Percentiles rank a stretch among this genome's conserved stretches.
phyloP scores from a whole-genome alignment of 30 jellyfish, hydroid and myxozoan genomes.

The Mastigias papua region DNA sequence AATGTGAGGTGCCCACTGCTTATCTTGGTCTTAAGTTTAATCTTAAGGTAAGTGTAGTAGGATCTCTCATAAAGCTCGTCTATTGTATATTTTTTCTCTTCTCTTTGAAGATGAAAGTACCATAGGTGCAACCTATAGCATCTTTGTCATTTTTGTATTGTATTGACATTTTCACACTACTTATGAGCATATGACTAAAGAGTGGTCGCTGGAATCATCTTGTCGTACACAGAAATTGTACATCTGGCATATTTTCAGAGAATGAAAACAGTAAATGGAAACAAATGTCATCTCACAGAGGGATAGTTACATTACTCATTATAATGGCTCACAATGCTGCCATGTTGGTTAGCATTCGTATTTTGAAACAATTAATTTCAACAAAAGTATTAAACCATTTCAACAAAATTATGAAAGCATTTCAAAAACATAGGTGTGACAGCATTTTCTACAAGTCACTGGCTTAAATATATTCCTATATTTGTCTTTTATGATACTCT shows the following conservation, averaged over 20 bases:
- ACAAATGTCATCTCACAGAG: neutral
- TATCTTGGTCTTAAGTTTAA: slow-evolving; percentile 27
- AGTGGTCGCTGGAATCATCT: neutral
- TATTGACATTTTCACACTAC: neutral
- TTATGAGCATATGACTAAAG: neutral
- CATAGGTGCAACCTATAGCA: slow-evolving; percentile 11
- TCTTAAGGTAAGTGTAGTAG: slow-evolving; percentile 16
- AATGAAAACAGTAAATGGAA: neutral
- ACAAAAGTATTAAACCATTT: neutral
- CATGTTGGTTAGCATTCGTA: neutral
- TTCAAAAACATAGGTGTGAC: neutral
- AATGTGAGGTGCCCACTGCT: slow-evolving; percentile 60
- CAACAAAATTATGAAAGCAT: neutral
- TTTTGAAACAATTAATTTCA: neutral
- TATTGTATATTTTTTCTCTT: slow-evolving; percentile 14
- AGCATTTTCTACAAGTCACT: neutral
- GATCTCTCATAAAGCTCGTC: neutral
- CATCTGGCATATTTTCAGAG: neutral
- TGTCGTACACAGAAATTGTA: neutral
- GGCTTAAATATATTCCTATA: neutral
- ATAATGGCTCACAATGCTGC: neutral
- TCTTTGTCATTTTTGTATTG: neutral
- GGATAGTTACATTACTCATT: too few species aligned
- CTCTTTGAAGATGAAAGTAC: slow-evolving; percentile 1
- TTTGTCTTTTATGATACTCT: neutral